Base-by-base conservation (phyloP, 2,888 invertebrate genomes). In the Ophion ventricosus region DNA sequence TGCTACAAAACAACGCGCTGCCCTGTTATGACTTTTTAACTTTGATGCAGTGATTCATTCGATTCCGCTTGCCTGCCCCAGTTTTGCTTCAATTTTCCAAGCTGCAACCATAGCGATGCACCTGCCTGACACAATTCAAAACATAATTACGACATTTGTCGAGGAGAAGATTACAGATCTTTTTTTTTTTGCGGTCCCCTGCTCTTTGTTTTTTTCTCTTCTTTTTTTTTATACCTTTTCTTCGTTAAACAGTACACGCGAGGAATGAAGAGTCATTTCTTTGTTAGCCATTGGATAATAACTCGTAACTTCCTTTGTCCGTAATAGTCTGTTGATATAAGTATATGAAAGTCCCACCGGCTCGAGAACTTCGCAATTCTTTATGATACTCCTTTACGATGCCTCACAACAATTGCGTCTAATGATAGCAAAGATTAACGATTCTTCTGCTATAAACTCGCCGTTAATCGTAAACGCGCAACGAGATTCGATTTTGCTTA, bases 221-320 rank as follows among this genome's bases (percentile, higher is more conserved):
- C 43, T 59, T 49, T 2, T 61, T 59, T 26, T 74, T 11, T 63
- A 10, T 74, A 8, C 61, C 26, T 63, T 35, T 66, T 40, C 17
- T 40, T 35, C 40, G 26, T n/a, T 40, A 66, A 8, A 35, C 2
- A 70, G 14, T 8, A 35, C 57, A 57, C 56, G 70, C 70, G 20
- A 57, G 54, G 17, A 57, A 40, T 61, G 25, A 73, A 2, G 20
- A 40, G 72, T 59, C 26, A 49, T 72, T 72, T 66, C 72, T 78
- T 82, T 78, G 73, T 78, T 54, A 57, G 69, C 29, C 57, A 77
- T 72, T 25, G 64, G 29, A 64, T 72, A 49, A 74, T 78, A 63
- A 63, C 59, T 57, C 61, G 5, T 29, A n/a, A 49, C 61, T 66
- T 74, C 80, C 66, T 66, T 82, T 29, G 59, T 57, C 64, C 64